These are phyloP conservation scores for Chionis minor DNA, from an alignment of 2,113 vertebrate genomes.

Conservation along the genomic window DNA sequence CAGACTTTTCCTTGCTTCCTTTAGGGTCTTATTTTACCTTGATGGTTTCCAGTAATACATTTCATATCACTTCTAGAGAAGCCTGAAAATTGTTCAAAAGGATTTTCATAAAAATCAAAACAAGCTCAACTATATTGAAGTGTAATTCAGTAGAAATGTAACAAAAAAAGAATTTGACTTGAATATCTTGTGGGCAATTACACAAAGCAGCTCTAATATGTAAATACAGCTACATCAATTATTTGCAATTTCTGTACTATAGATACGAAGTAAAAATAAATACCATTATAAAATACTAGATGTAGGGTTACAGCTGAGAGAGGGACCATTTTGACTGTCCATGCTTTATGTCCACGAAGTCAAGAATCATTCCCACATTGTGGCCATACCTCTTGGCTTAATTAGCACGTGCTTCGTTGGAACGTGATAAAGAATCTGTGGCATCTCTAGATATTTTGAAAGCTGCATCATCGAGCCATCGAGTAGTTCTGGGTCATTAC, in stretches of 20 bases:
- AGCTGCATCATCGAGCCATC: background rate
- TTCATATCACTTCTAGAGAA: background rate
- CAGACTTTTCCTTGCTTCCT: background rate
- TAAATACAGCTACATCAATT: background rate
- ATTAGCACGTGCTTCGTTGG: background rate
- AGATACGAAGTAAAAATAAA: background rate
- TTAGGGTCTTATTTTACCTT: background rate
- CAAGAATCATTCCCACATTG: background rate
- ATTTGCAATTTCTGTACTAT: background rate
- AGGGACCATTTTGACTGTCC: background rate
- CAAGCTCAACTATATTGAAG: background rate
- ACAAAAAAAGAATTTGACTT: background rate
- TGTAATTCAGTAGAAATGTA: background rate
- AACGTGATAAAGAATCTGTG: background rate
- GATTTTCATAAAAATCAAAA: background rate
- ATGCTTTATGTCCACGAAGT: background rate
- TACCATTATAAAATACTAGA: background rate
- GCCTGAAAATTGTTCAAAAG: background rate
- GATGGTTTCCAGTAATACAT: background rate
- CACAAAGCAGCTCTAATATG: background rate
- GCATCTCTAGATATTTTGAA: background rate
- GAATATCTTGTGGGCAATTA: background rate
- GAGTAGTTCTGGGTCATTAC: background rate
- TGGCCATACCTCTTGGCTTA: background rate
- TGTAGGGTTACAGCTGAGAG: background rate